A percentile compares a stretch with the other conserved stretches of the same genome.
Evolutionary conservation across 2,113 vertebrate species (phyloP).

Genomic region (Leptodactylus fuscus): DNA sequence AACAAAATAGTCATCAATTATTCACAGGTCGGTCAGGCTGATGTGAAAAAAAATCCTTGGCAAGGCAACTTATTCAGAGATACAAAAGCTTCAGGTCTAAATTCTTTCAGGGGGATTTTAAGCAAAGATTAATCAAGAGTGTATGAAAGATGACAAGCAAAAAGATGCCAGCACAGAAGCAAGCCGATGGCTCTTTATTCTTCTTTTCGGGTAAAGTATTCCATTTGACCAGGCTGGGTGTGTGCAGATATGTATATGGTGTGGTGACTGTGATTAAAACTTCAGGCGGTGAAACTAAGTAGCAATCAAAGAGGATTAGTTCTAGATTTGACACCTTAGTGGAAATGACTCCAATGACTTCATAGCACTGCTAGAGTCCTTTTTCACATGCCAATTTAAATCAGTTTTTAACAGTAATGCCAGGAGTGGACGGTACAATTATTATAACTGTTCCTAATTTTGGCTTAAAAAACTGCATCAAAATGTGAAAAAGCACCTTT

Average conservation of each 20-base stretch:
- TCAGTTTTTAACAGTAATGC: background rate
- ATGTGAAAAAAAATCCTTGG: slow-evolving; percentile 41
- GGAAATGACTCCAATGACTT: slow-evolving; percentile 6
- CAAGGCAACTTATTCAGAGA: slow-evolving; percentile 42
- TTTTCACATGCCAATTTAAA: background rate
- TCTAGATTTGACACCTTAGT: slow-evolving; percentile 27
- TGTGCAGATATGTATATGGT: background rate
- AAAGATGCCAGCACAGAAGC: background rate
- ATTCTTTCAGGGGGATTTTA: slow-evolving; percentile 53
- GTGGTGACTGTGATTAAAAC: slow-evolving; percentile 25
- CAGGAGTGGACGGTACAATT: background rate
- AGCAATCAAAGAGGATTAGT: slow-evolving; percentile 35
- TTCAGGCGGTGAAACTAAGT: slow-evolving; percentile 1
- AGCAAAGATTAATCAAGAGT: slow-evolving; percentile 52
- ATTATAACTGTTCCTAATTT: background rate
- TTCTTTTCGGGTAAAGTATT: slow-evolving; percentile 51
- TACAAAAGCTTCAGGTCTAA: slow-evolving; percentile 52
- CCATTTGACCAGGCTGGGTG: background rate
- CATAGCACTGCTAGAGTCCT: background rate
- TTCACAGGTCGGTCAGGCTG: slow-evolving; percentile 41
- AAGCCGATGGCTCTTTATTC: slow-evolving; percentile 42
- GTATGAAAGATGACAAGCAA: slow-evolving; percentile 45
- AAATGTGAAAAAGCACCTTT: background rate
- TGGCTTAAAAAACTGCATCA: background rate
- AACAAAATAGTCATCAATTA: slow-evolving; percentile 60